Percentiles rank a stretch among this genome's conserved stretches.
Conservation (phyloP, 2,797 vertebrate species). For the Thripadectes ignobilis region DNA sequence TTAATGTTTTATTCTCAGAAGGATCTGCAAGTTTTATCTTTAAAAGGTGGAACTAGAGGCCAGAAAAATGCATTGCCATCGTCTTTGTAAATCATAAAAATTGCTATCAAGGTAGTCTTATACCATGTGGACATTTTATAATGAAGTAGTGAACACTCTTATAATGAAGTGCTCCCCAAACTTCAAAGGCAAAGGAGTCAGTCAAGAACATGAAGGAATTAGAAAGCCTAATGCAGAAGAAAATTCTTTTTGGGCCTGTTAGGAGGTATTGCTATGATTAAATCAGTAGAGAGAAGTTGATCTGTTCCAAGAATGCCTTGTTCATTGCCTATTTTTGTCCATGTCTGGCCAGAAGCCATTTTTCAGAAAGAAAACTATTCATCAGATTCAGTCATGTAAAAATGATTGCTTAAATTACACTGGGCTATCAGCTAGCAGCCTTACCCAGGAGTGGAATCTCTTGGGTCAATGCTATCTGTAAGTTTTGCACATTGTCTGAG, state of each 20-base stretch:
- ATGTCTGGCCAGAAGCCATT: constrained; percentile 22
- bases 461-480: constrained; percentile 65
- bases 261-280: background rate
- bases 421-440: constrained; percentile 13
- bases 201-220: background rate
- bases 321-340: constrained; percentile 31
- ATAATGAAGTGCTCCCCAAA: background rate
- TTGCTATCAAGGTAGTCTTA: background rate
- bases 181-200: constrained; percentile 13
- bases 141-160: background rate
- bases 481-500: constrained; percentile 41
- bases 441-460: constrained; percentile 39
- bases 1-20: constrained; percentile 10
- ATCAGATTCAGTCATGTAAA: constrained; percentile 58
- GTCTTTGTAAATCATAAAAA: background rate
- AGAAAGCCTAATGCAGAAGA: background rate
- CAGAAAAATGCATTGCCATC: background rate
- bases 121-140: background rate
- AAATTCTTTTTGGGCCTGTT: background rate
- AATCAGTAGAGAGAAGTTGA: background rate
- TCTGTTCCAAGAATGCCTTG: constrained; percentile 22
- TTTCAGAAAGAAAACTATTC: constrained; percentile 35
- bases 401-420: constrained; percentile 60
- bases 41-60: background rate
- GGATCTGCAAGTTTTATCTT: background rate